Percentiles rank a stretch among this genome's conserved stretches.
phyloP scores from a whole-genome alignment of 2,113 vertebrate species.

The Solea senegalensis region DNA sequence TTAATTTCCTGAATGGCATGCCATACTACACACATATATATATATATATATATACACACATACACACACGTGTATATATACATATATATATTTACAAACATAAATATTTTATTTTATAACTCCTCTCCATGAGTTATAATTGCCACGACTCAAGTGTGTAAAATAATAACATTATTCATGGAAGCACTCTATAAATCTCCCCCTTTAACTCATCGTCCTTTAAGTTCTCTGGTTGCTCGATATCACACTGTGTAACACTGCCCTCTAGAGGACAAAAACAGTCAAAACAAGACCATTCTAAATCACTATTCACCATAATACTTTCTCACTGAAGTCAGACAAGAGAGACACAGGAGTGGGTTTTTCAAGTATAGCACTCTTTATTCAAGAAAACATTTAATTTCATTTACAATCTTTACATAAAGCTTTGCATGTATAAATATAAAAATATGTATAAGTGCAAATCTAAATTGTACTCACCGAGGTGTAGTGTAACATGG shows the following conservation, averaged over 20 bases:
- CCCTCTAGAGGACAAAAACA: constrained; percentile 20
- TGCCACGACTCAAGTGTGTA: too few relatives aligned
- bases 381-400: constrained; percentile 52
- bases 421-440: neutral
- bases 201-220: neutral
- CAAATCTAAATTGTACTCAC: constrained; percentile 55
- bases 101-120: too few relatives aligned
- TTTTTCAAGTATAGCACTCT: constrained; percentile 6
- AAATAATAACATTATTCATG: too few relatives aligned
- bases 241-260: neutral
- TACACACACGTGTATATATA: too few relatives aligned
- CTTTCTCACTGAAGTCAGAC: neutral
- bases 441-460: neutral
- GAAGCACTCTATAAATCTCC: too few relatives aligned
- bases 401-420: neutral
- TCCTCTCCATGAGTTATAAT: too few relatives aligned
- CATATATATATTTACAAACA: too few relatives aligned
- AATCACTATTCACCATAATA: neutral
- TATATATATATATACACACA: too few relatives aligned
- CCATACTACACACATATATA: too few relatives aligned
- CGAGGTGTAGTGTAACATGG: neutral
- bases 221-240: neutral
- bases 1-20: too few relatives aligned
- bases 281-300: neutral
- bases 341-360: neutral